These are phyloP conservation scores for Chrysolina haemoptera DNA, from an alignment of 2,888 invertebrate species.

Conservation along the genomic window DNA sequence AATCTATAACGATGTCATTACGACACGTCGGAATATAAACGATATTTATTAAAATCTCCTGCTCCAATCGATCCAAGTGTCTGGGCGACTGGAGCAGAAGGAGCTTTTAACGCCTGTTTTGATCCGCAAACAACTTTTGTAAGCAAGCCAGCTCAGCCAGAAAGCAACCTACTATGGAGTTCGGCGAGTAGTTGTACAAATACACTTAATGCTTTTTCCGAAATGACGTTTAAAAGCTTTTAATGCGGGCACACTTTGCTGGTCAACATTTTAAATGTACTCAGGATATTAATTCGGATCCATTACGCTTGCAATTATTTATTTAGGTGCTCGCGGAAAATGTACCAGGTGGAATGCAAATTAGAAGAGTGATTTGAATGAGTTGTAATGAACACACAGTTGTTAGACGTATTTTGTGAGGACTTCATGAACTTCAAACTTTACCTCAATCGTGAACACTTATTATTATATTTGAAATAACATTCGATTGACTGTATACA, in stretches of 20 bases:
- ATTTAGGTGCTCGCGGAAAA: constrained; percentile 26
- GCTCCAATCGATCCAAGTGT: background rate
- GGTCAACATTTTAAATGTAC: constrained; percentile 32
- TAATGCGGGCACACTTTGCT: constrained; percentile 51
- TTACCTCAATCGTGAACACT: no score
- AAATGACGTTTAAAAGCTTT: constrained; percentile 61
- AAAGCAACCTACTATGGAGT: constrained; percentile 50
- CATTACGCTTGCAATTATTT: constrained; percentile 36
- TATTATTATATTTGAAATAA: no score
- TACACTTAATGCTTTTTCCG: constrained; percentile 61
- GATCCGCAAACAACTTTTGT: constrained; percentile 62
- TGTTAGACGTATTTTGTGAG: no score
- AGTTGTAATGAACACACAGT: no score
- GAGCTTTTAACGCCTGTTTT: constrained; percentile 62
- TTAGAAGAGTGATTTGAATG: no score
- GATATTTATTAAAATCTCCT: background rate
- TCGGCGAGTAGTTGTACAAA: constrained; percentile 61
- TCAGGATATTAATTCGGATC: constrained; percentile 22
- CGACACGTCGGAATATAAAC: no score
- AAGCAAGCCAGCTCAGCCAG: constrained; percentile 56
- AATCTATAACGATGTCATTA: no score
- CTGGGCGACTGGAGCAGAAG: background rate
- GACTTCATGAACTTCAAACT: no score
- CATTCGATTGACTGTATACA: no score
- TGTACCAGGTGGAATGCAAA: background rate